phyloP scores from a whole-genome alignment of 2,888 invertebrate species.

The Rhamphomyia laevipes region DNA sequence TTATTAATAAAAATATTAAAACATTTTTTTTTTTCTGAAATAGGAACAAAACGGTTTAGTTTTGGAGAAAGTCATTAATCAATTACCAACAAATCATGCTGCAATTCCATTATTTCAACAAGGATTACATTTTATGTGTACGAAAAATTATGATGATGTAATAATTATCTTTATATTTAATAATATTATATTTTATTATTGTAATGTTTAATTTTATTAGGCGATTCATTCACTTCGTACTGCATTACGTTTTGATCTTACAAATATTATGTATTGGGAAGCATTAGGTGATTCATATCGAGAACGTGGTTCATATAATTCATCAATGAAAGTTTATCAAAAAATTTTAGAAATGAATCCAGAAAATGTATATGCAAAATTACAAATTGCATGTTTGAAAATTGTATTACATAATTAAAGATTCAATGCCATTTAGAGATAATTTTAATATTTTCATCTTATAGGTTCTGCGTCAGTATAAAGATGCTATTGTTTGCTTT shows the following conservation, averaged over 20 bases:
- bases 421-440: not conserved
- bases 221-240: conserved; percentile 67
- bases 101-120: conserved; percentile 76
- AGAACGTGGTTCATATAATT: conserved; percentile 76
- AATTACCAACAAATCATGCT: conserved; percentile 40
- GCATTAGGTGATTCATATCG: conserved; percentile 83
- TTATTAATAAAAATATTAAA: too few relatives aligned
- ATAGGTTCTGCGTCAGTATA: conserved; percentile 41
- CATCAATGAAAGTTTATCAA: conserved; percentile 78
- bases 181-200: not conserved
- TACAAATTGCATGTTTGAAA: conserved; percentile 67
- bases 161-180: conserved; percentile 3
- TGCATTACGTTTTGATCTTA: conserved; percentile 54
- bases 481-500: conserved; percentile 62
- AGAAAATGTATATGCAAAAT: conserved; percentile 53
- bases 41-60: conserved; percentile 26
- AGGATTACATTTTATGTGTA: conserved; percentile 67
- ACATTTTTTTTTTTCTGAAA: not conserved
- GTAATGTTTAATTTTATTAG: conserved; percentile 15
- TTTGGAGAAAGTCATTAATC: conserved; percentile 35
- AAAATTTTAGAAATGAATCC: conserved; percentile 58
- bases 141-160: conserved; percentile 52
- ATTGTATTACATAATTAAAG: conserved; percentile 19
- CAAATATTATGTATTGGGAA: conserved; percentile 71
- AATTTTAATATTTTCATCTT: conserved; percentile 6